Evolutionary conservation across 2,888 invertebrate genomes (phyloP), one percentile per base, ranked within the genome.

Genomic region (Caenorhabditis sp.): DNA sequence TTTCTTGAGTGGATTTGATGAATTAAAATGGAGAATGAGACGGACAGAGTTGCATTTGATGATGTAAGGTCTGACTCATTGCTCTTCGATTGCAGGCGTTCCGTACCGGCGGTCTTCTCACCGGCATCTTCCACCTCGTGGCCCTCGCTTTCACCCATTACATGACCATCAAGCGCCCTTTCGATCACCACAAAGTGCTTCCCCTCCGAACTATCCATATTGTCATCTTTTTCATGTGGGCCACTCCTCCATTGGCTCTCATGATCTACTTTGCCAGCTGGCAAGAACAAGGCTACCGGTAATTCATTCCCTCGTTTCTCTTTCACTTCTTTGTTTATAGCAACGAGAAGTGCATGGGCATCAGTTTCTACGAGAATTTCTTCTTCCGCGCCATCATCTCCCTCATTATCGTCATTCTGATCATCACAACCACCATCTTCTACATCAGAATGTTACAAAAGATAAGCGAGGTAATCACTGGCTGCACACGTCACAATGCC

Each of bases 121-220:
- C 92, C 27, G 92, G 92, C 0, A 92, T 92, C 17, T 90, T 91
- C 45, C 93, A 93, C 86, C 90, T 93, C 4, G 89, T 92, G 46
- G 92, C 92, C 0, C 89, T 93, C 26, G 92, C 93, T 45, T 89
- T 92, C 76, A 93, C 92, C 87, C 93, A 93, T 86, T 93, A 93
- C 89, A 89, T 93, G 48, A 93, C 93, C 17, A 92, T 92, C 70
- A 89, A 91, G 5, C 89, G 90, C 15, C 93, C 93, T 0, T 90
- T 93, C 32, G 92, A 92, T 82, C 93, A 93, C 87, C 91, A 92
- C n/a, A 91, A 92, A 13, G 55, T 79, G 17, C 75, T 81, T 5
- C 79, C 81, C 0, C 50, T 79, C 2, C 70, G 66, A 2, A 62
- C 72, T 0, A 73, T 79, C 30, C 79, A 81, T 48, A 86, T 90